These are phyloP conservation scores for Orycteropus afer DNA, from an alignment of 2,113 vertebrate genomes.

Conservation along the genomic window DNA sequence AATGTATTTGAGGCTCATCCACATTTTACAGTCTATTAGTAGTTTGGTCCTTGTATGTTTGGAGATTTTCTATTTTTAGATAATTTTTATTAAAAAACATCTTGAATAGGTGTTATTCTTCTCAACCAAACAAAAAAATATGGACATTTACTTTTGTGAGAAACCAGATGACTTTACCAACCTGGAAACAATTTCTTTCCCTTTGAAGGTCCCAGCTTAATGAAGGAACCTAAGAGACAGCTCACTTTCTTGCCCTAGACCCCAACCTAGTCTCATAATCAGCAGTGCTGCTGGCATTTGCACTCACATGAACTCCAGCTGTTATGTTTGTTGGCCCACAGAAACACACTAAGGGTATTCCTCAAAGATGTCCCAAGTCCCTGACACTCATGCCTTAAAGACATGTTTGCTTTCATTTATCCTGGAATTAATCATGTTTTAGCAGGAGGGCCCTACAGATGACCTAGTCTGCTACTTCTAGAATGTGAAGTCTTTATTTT, in stretches of 20 bases:
- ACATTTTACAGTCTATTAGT: neutral
- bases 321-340: slow-evolving; percentile 7
- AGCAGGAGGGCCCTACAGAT: slow-evolving; percentile 23
- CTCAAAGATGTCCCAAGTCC: neutral
- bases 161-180: neutral
- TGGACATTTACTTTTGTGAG: neutral
- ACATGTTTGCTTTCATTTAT: slow-evolving; percentile 42
- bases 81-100: neutral
- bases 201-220: neutral
- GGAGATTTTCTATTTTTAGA: neutral
- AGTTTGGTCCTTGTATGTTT: neutral
- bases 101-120: neutral
- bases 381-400: neutral
- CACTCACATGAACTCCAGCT: neutral
- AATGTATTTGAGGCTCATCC: neutral
- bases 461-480: neutral
- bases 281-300: neutral
- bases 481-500: slow-evolving; percentile 27
- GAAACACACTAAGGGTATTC: neutral
- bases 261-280: neutral
- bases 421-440: neutral
- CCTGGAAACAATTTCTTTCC: neutral
- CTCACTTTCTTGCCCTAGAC: neutral
- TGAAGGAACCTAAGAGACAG: no score
- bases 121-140: neutral